These are phyloP conservation scores for Scaeva pyrastri DNA, from an alignment of 2,888 invertebrate genomes.

Conservation along the genomic window DNA sequence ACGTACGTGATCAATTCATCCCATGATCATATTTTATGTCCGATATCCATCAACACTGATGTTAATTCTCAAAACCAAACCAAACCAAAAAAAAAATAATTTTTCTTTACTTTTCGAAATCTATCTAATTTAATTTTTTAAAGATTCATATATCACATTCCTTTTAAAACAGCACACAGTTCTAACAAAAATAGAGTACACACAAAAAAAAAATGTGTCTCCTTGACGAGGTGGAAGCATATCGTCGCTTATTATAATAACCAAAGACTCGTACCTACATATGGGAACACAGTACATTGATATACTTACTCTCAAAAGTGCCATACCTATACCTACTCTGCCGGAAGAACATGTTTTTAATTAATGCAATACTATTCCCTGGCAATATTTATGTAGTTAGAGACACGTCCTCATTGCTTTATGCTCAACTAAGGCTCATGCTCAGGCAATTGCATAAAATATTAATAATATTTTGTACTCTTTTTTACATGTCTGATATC, in stretches of 20 bases:
- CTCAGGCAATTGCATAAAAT: constrained; percentile 49
- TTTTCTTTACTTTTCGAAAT: constrained; percentile 16
- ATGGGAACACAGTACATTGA: too few relatives aligned
- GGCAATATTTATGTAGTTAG: constrained; percentile 46
- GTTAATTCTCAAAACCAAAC: constrained; percentile 14
- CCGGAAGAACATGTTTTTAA: constrained; percentile 65
- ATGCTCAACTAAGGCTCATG: constrained; percentile 5
- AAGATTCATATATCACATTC: constrained; percentile 32
- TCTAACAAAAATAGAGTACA: constrained; percentile 22
- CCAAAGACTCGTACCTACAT: not conserved
- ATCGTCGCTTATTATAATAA: not conserved
- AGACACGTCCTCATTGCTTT: constrained; percentile 35
- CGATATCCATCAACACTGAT: constrained; percentile 26
- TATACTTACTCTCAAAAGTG: constrained; percentile 13
- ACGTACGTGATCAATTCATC: constrained; percentile 1
- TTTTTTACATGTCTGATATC: not conserved
- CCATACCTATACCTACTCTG: constrained; percentile 16
- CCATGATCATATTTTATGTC: constrained; percentile 34
- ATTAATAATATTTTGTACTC: constrained; percentile 27
- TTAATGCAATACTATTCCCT: constrained; percentile 60
- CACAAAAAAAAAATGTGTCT: constrained; percentile 6
- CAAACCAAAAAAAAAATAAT: not conserved
- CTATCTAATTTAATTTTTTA: constrained; percentile 19
- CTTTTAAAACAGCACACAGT: constrained; percentile 1
- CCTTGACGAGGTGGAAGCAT: constrained; percentile 17